A percentile compares a stretch with the other conserved stretches of the same genome.
Conservation (phyloP, 2,113 vertebrate genomes). For the Grus americana region DNA sequence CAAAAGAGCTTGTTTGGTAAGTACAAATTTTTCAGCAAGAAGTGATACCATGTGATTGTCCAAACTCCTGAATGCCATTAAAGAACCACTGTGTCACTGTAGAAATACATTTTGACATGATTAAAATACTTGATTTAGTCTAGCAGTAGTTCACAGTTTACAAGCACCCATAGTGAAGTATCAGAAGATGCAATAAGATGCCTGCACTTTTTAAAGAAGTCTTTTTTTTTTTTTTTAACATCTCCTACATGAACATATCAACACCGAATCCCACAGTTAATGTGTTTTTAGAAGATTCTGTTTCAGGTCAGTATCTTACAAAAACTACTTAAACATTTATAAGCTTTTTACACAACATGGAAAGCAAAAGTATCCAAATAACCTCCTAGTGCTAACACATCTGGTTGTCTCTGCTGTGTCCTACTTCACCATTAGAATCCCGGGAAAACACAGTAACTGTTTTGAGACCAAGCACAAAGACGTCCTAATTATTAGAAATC, state of each 20-base stretch:
- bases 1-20: neutral
- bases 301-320: neutral
- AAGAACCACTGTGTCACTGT: rapidly evolving
- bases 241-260: neutral
- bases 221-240: neutral
- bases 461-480: slow-evolving; percentile 50
- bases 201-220: neutral
- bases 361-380: slow-evolving; percentile 6
- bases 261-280: neutral
- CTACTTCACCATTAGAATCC: neutral
- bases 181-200: neutral
- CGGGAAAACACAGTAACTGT: slow-evolving; percentile 9
- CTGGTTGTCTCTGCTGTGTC: neutral
- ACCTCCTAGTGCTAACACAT: neutral
- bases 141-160: neutral
- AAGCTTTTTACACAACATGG: slow-evolving; percentile 37
- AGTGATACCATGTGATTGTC: neutral
- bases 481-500: slow-evolving; percentile 66
- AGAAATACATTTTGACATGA: neutral
- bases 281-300: neutral
- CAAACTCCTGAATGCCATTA: neutral
- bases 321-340: neutral
- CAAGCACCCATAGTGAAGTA: neutral
- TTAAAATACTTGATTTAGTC: neutral
- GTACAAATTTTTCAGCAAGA: neutral